Evolutionary conservation across 2,797 vertebrate species (phyloP), one percentile per base, ranked within the genome.

Genomic region (Epinephelus coioides): DNA sequence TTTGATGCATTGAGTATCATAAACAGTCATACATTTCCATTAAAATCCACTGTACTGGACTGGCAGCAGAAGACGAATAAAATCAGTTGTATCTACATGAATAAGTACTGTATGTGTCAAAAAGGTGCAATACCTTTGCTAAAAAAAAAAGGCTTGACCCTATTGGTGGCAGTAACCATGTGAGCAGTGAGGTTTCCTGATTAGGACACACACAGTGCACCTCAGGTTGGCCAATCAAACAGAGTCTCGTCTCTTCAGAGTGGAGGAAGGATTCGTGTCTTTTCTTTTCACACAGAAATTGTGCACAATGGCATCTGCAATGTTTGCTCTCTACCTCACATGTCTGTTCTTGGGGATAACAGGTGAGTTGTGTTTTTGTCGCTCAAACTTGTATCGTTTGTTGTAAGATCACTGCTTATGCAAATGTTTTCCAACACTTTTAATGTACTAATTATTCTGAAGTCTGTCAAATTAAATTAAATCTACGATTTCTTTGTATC

Each of bases 261-360:
- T 19, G n/a, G 9, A 23, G 55, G 53, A 67, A 12, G 19, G 12
- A 13, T 21, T 19, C 2, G 5, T 2, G 0, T 27, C 3, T 54
- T 78, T 44, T 60, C 56, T 72, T 71, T 0, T 64, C 23, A 13
- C 14, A 27, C n/a, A n/a, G 2, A 12, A 27, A 56, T 44, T 46
- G 5, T 51, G 10, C 69, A 73, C 0, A 1, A 84, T 80, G 84
- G 34, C 34, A 44, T n/a, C 73, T 64, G 12, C 27, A 49, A 47
- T 15, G 40, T 27, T 82, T 27, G n/a, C 23, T 23, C 19, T 89
- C 23, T 77, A 14, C 60, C 49, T 86, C 15, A 76, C 54, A 2
- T 61, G 56, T 73, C 21, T 13, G 21, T 40, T 78, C 10, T 4
- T 64, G n/a, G 46, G 46, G 3, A 11, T 57, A 69, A 67, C n/a